Base-by-base conservation (phyloP, 23 tunicate genomes). In the Oikopleura albicans region DNA sequence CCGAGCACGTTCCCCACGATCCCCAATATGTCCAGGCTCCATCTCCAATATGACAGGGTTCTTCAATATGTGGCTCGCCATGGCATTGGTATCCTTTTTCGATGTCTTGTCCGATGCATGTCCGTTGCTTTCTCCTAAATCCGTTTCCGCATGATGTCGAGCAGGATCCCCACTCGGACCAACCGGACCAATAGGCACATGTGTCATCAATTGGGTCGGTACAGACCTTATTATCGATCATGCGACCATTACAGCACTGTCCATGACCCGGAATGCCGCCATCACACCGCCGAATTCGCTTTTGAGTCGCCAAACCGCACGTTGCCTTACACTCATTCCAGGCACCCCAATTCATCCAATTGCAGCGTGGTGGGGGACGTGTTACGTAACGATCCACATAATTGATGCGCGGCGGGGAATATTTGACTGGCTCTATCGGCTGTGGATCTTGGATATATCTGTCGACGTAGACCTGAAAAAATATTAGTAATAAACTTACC, bases 111-210 rank as follows among this genome's bases (percentile, higher is more conserved):
- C 79, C 79, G 37, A 71, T 2, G 37, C 98, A 94, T 0, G 28
- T 41, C 41, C 98, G 85, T 28, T 75, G 83, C 41, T 89, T 83
- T 1, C 83, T 83, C 85, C 86, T 76, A 39, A 84, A 37, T 41
- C 98, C 98, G 34, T 63, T 57, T 31, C 91, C 94, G 41, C 98
- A 94, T 34, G 91, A 39, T n/a, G 87, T 75, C 84, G 91, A 88
- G 87, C 98, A 94, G 40, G 84, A 33, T 1, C 87, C 75, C 84
- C 87, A 94, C 27, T 57, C 89, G 36, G 88, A 83, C 98, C 98
- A 94, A 1, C 94, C 94, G 40, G 88, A 83, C 98, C 98, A 94
- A 87, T 94, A 94, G 0, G 87, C 94, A 49, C 98, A 94, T 2
- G 79, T 16, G 22, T 84, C 39, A 40, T 79, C 87, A 76, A 94